A percentile compares a stretch with the other conserved stretches of the same genome.
phyloP scores from a whole-genome alignment of 2,797 vertebrate genomes.

The Danio albolineatus region DNA sequence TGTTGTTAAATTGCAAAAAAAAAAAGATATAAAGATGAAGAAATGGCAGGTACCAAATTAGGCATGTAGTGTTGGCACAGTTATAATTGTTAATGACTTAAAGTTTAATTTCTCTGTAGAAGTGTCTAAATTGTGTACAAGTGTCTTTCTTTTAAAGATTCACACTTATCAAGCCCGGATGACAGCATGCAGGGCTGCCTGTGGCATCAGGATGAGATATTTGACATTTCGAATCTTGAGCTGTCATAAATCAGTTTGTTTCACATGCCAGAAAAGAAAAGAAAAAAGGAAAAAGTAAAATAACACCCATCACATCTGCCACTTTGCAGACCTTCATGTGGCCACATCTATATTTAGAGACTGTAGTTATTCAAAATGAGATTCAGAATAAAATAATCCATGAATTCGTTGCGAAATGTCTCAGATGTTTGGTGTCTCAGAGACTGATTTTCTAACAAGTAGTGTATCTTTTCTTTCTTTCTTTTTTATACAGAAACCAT shows the following conservation, averaged over 20 bases:
- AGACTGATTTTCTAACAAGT: too few relatives aligned
- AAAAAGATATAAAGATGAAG: not conserved
- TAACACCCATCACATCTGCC: slow-evolving; percentile 17
- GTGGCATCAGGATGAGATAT: slow-evolving; percentile 34
- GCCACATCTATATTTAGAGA: not conserved
- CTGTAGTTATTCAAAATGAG: not conserved
- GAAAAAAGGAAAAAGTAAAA: not conserved
- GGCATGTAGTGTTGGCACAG: not conserved
- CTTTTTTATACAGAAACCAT: too few relatives aligned
- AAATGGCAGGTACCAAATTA: not conserved
- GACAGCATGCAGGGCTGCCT: slow-evolving; percentile 26
- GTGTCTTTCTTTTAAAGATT: slow-evolving; percentile 6
- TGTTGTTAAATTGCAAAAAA: not conserved
- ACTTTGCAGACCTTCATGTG: slow-evolving; percentile 1
- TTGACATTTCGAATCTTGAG: slow-evolving; percentile 39
- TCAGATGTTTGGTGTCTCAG: not conserved
- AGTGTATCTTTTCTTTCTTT: too few relatives aligned
- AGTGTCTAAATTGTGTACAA: slow-evolving; percentile 4
- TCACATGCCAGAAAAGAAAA: slow-evolving; percentile 5
- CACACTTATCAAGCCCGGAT: slow-evolving; percentile 19
- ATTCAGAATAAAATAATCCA: not conserved
- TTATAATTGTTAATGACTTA: not conserved
- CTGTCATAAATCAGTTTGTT: slow-evolving; percentile 43
- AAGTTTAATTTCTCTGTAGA: not conserved
- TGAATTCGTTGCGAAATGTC: not conserved